Base-by-base conservation (phyloP, 2,888 invertebrate species). In the Smittia sp. region DNA sequence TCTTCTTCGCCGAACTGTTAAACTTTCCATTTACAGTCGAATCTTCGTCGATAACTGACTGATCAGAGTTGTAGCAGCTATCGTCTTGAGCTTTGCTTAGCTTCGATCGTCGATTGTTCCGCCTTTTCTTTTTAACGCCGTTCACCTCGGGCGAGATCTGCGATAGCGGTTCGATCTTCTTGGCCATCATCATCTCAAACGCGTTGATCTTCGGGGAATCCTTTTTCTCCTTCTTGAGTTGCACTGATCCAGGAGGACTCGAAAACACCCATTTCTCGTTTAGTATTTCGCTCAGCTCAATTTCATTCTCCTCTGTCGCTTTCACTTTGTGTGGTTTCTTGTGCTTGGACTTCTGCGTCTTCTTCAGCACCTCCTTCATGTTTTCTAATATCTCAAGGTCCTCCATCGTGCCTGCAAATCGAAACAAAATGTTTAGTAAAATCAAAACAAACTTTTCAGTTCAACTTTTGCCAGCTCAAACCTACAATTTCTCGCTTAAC, bases 171-270 rank as follows among this genome's bases (percentile, higher is more conserved):
- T 27, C 27, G 1, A 6, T 2, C 54, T 18, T 86, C 75, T 89
- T 83, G 18, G 87, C 86, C 76, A 86, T 87, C 90, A 90, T 90
- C 83, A 90, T 83, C 77, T 87, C 83, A 79, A 90, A 90, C 39
- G 87, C 89, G 84, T 89, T 83, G 1, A 79, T 76, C 38, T 79
- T 75, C 24, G 78, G 76, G 6, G 27, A 25, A 13, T 6, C 4
- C 27, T n/a, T 4, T 13, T 27, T 27, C 3, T 63, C 27, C 11
- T 6, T 25, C n/a, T 25, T n/a, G 9, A 20, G 20, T 9, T 22
- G 3, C 2, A 7, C 4, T 1, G 13, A 24, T 2, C 11, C 20
- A 6, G 13, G 6, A 15, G 72, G 72, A 9, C 62, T 72, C 15
- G 27, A 54, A 15, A 72, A 54, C 20, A 22, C 22, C 72, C 72